These are phyloP conservation scores for Cancer borealis DNA, from an alignment of 2,888 invertebrate species.

Conservation along the genomic window DNA sequence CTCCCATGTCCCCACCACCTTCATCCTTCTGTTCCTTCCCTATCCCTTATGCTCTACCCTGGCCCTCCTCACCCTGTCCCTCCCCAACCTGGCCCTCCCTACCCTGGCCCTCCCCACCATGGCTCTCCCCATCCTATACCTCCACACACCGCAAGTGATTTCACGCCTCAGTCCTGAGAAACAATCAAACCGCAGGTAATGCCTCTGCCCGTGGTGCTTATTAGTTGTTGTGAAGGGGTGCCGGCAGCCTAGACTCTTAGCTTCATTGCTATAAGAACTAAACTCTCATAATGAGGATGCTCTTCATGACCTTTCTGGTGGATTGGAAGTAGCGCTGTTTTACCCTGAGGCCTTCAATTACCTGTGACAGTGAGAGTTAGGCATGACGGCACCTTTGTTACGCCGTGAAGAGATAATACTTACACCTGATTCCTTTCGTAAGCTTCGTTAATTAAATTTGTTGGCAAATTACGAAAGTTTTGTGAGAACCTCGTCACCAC, in stretches of 20 bases:
- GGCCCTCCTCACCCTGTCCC: not conserved
- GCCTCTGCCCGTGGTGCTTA: constrained; percentile 45
- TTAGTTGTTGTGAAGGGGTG: constrained; percentile 35
- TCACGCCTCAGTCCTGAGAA: constrained; percentile 53
- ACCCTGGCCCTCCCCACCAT: not conserved
- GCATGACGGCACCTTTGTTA: constrained; percentile 61
- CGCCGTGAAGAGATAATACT: constrained; percentile 58
- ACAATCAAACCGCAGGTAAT: constrained; percentile 64
- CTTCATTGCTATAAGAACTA: not conserved
- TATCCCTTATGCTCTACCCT: not conserved
- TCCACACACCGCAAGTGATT: constrained; percentile 19
- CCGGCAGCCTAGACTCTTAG: constrained; percentile 5
- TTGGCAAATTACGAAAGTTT: constrained; percentile 53
- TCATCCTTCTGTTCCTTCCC: not conserved
- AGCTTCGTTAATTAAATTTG: constrained; percentile 57
- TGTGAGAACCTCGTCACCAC: constrained; percentile 36
- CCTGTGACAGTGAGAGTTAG: constrained; percentile 55
- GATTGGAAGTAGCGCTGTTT: not conserved
- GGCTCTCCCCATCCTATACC: not conserved
- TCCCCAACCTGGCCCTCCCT: not conserved
- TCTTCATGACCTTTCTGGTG: not conserved
- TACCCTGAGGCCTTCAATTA: constrained; percentile 51
- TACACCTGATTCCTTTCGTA: constrained; percentile 41
- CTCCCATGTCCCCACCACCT: not conserved
- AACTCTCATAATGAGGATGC: not conserved